Conservation (phyloP, 1,140 invertebrate genomes). For the Leptopilina clavipes region DNA sequence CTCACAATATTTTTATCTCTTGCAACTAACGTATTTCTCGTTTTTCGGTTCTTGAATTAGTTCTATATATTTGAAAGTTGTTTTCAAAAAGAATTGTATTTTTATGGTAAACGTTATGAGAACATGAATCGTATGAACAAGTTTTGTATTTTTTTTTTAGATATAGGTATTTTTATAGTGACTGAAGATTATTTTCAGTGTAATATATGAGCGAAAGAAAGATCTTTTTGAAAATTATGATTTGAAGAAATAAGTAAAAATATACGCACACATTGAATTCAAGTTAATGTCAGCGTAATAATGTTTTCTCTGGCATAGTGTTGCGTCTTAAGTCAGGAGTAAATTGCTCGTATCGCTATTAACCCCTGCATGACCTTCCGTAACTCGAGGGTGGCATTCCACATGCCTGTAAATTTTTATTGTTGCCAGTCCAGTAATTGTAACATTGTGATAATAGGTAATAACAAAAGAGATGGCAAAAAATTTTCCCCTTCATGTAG, state of each 20-base stretch:
- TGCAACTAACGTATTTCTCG: too few relatives aligned
- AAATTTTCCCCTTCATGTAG: too few relatives aligned
- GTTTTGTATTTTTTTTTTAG: neutral
- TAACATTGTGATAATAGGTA: conserved; percentile 10
- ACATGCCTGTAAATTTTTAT: conserved; percentile 20
- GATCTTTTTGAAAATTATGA: neutral
- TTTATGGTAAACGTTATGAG: too few relatives aligned
- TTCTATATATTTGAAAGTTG: too few relatives aligned
- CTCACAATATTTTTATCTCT: too few relatives aligned
- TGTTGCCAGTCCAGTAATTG: conserved; percentile 4
- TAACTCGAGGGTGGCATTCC: conserved; percentile 14
- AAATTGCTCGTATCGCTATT: conserved; percentile 19
- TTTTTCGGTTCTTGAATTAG: too few relatives aligned
- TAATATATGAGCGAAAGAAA: too few relatives aligned
- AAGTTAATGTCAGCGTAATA: neutral
- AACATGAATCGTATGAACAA: too few relatives aligned
- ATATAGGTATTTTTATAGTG: neutral
- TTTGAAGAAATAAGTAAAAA: neutral
- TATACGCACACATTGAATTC: neutral
- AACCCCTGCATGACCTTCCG: conserved; percentile 4
- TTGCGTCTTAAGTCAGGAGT: conserved; percentile 11
- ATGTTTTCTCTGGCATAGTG: neutral
- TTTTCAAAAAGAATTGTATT: too few relatives aligned
- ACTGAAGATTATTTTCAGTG: neutral
- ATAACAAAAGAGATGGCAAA: neutral